Base-by-base conservation (phyloP, 1,140 invertebrate species). In the Drosophila nannoptera region DNA sequence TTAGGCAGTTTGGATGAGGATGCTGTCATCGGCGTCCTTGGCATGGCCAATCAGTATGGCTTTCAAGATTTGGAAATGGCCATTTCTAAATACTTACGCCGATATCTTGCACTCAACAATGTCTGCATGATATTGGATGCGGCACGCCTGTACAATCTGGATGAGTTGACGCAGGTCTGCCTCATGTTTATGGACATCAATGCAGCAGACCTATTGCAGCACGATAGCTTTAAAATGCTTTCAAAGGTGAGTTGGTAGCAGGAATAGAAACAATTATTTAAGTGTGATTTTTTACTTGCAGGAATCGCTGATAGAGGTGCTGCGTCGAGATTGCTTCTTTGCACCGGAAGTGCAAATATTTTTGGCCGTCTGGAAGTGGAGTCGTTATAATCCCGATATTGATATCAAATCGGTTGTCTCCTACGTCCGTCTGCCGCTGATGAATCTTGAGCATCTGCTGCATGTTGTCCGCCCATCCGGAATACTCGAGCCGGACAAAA, bases 301-400 rank as follows among this genome's bases (percentile, higher is more conserved):
- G 92, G 92, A 92, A 83, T 94, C 95, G 3, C 87, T 97, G 14
- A 93, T 94, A 75, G 94, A 96, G 87, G 91, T 99, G n/a, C 92
- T 99, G 38, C 92, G 94, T 50, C 91, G 97, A 53, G 96, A 99
- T 90, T 99, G 97, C 1, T 99, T 99, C 90, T 99, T 96, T 91
- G 97, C 96, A 0, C 93, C 94, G 4, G 98, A 99, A 91, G 95
- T 98, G 29, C 95, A 99, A 77, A 98, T 99, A 69, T 99, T 99
- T 90, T 91, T 93, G 77, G 95, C 96, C 6, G 95, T 99, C 2
- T 92, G 93, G 82, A 92, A 92, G 50, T 99, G 98, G 98, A 94
- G 95, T 65, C 93, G 92, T 86, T 90, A 93, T 75, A 93, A 98
- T 92, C 91, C 93, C 86, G 92, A 92, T 71, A 75, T 92, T 29